Evolutionary conservation across 2,888 invertebrate genomes (phyloP), one percentile per base, ranked within the genome.

Genomic region (Toxonevra muliebris): DNA sequence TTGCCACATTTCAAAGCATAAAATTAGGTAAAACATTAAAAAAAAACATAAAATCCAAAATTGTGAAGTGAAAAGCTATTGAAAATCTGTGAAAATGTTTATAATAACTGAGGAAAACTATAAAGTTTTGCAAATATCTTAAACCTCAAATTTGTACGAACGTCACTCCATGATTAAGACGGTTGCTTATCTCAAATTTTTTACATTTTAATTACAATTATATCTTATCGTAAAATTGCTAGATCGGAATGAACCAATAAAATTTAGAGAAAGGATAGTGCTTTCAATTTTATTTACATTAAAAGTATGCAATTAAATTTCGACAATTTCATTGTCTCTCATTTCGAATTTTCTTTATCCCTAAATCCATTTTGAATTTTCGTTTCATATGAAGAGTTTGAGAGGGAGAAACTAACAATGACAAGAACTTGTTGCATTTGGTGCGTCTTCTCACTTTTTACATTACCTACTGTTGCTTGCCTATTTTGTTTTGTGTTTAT

Each of bases 1-100:
- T 64, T 70, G 69, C 72, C 70, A 72, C 72, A 72, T 71, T 78
- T 76, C 74, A 70, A 75, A 77, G 76, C 75, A 77, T 76, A 77
- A 75, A 73, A 74, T 73, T 76, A 77, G 77, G 77, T 77, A 77
- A 73, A 74, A 53, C 43, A 30, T n/a, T 40, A 10, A 43, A 60
- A 13, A 19, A 42, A 43, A 43, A 43, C n/a, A 45, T 2, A 43
- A 20, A 43, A 15, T 41, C 30, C 12, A 45, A 30, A 40, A 11
- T 55, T 10, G 12, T 17, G n/a, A 45, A 15, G 30, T 64, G 48
- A 40, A 50, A 43, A 54, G 20, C 40, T 19, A 48, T 20, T 15
- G 15, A 41, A 50, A 48, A 12, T 19, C 12, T 17, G 8, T 20
- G 12, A 54, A 43, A 19, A 7, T 12, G 53, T 43, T 4, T 5